Evolutionary conservation across 2,888 invertebrate genomes (phyloP).

Genomic region (Plagiodera versicolora): DNA sequence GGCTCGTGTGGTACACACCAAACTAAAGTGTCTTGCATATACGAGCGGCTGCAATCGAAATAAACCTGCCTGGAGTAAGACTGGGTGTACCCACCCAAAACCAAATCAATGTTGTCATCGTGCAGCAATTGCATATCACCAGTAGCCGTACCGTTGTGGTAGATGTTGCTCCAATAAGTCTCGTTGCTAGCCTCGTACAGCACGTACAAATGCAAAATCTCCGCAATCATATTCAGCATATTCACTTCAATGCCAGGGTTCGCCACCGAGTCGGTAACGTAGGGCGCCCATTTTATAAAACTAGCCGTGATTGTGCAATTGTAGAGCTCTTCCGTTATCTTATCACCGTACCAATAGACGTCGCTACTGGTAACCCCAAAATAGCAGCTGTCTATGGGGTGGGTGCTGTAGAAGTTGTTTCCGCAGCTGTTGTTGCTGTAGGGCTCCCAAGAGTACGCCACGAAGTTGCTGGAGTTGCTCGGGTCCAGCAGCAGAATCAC

Average conservation of each 20-base stretch:
- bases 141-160: constrained; percentile 36
- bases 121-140: constrained; percentile 41
- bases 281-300: constrained; percentile 48
- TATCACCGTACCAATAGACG: constrained; percentile 31
- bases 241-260: constrained; percentile 30
- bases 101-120: constrained; percentile 42
- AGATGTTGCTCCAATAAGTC: constrained; percentile 27
- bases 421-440: constrained; percentile 41
- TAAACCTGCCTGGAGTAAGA: constrained; percentile 36
- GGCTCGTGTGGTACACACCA: constrained; percentile 49
- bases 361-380: constrained; percentile 24
- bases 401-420: constrained; percentile 24
- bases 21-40: constrained; percentile 45
- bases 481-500: constrained; percentile 37
- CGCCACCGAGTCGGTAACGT: constrained; percentile 33
- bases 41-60: constrained; percentile 46
- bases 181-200: constrained; percentile 24
- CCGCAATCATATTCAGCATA: constrained; percentile 34
- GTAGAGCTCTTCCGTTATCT: constrained; percentile 43
- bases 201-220: constrained; percentile 31
- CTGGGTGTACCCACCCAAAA: constrained; percentile 47
- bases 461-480: constrained; percentile 27
- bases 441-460: constrained; percentile 43
- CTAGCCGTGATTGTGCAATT: constrained; percentile 44
- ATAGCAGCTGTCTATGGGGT: constrained; percentile 36